Conservation (phyloP, 2,797 vertebrate genomes). For the Picus viridis region DNA sequence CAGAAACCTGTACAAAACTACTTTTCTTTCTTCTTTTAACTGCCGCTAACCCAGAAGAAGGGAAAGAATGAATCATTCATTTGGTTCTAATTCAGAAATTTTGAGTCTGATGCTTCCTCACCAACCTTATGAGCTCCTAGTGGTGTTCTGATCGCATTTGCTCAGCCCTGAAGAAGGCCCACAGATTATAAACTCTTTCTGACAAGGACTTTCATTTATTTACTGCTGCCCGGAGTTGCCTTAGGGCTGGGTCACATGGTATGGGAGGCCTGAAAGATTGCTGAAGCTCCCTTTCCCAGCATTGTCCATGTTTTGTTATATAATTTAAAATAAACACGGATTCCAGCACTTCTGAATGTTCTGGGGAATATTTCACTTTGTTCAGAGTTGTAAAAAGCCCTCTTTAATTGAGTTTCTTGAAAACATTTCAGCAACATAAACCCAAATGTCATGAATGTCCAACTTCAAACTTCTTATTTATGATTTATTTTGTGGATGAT, state of each 20-base stretch:
- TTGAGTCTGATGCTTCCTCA: neutral
- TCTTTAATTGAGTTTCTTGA: neutral
- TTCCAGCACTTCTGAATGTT: constrained; percentile 12
- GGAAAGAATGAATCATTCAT: neutral
- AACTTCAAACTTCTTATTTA: neutral
- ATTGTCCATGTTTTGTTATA: constrained; percentile 26
- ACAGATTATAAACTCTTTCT: constrained; percentile 50
- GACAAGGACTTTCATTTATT: constrained; percentile 63
- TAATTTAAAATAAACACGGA: constrained; percentile 46
- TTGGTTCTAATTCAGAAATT: constrained; percentile 25
- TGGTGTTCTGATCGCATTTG: constrained; percentile 1
- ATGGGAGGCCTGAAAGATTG: constrained; percentile 20
- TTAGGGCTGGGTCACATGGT: constrained; percentile 33
- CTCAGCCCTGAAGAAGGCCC: constrained; percentile 2
- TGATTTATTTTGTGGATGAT: neutral
- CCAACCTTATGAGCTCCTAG: neutral
- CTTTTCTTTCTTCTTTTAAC: constrained; percentile 1
- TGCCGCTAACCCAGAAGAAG: neutral
- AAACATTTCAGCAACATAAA: neutral
- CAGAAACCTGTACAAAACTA: neutral
- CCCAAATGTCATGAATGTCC: neutral
- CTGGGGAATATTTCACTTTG: neutral
- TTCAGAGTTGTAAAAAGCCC: neutral
- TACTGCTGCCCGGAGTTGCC: constrained; percentile 51
- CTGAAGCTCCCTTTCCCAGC: constrained; percentile 35